Base-by-base conservation (phyloP, 1,140 invertebrate species). In the Bombus waltoni region DNA sequence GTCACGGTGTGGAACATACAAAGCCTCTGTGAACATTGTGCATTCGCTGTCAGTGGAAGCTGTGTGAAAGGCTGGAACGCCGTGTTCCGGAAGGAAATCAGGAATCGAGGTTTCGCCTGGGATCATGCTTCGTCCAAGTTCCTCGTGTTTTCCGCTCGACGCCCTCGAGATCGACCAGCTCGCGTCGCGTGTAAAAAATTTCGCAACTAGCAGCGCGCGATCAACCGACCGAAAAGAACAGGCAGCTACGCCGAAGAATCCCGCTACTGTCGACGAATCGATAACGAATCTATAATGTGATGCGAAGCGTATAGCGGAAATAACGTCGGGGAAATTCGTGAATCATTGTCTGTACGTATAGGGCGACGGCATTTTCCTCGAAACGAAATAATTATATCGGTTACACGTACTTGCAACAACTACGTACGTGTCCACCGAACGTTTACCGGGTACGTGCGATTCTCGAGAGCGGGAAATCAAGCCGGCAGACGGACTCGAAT, bases 21-120 rank as follows among this genome's bases (percentile, higher is more conserved):
- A 94, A 94, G 93, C 93, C 92, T 94, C 94, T 94, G 94, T 94
- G 94, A 94, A 94, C 94, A 94, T 94, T 94, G 93, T 94, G 94
- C 92, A 94, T 92, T 90, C 91, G 87, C 89, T 89, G 91, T 94
- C 90, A 94, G 89, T 93, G 87, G 77, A 93, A 94, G 93, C 93
- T 90, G 90, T 87, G 92, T 91, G 87, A 92, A 65, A 86, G 77
- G 32, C 44, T 66, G 47, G 75, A 87, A 81, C 59, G 77, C 32
- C n/a, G 77, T 62, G 28, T 77, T 87, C 62, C 70, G 65, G 65
- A 42, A 9, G 13, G 44, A 35, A 0, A n/a, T 22, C 8, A 18
- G 57, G 44, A 35, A 74, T 38, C 38, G 9, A 2, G 25, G 18
- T 4, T 22, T 35, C 18, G 57, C 59, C 59, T 8, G 28, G 65